Percentiles rank a stretch among this genome's conserved stretches.
Evolutionary conservation across 2,888 invertebrate genomes (phyloP).

Genomic region (Muschampia plurimacula): DNA sequence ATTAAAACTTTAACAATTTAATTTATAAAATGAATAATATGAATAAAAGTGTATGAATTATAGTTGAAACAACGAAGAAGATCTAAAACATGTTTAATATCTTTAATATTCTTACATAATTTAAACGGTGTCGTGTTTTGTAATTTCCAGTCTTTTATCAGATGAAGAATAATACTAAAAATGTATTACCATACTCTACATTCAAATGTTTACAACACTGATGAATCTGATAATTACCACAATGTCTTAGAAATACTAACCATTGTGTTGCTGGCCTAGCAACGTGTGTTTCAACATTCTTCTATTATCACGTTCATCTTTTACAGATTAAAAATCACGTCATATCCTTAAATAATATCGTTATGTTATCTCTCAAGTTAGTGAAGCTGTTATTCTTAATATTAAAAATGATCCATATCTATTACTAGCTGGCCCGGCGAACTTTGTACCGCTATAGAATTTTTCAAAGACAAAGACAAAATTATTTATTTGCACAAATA

Average conservation of each 20-base stretch:
- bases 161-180: not conserved
- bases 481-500: too few relatives aligned
- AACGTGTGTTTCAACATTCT: not conserved
- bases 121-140: not conserved
- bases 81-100: not conserved
- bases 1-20: too few relatives aligned
- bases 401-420: not conserved
- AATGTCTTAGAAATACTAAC: constrained; percentile 4
- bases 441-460: too few relatives aligned
- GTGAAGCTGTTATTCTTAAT: not conserved
- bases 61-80: not conserved
- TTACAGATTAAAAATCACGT: not conserved
- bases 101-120: not conserved
- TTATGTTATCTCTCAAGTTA: not conserved
- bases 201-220: constrained; percentile 12
- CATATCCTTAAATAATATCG: not conserved
- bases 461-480: too few relatives aligned
- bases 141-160: not conserved
- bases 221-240: not conserved
- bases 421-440: too few relatives aligned
- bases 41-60: too few relatives aligned
- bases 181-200: not conserved
- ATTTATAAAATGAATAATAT: too few relatives aligned
- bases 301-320: not conserved
- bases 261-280: not conserved